A percentile compares a stretch with the other conserved stretches of the same genome.
Conservation (phyloP, 2,113 vertebrate genomes). For the Octodon degus region DNA sequence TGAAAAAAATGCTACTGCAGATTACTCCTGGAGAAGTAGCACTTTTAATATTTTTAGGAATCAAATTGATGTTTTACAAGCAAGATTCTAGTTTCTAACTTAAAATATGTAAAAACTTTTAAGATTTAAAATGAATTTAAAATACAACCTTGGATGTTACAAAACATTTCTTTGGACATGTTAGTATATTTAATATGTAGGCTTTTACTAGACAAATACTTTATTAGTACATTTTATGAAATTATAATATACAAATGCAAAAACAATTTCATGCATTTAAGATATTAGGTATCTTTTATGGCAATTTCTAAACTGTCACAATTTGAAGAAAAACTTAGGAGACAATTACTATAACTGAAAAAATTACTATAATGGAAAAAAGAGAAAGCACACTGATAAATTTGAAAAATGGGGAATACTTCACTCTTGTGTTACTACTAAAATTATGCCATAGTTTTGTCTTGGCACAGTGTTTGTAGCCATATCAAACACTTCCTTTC, state of each 20-base stretch:
- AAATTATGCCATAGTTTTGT: background rate
- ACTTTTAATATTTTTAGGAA: background rate
- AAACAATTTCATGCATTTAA: conserved; percentile 5
- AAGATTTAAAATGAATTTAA: background rate
- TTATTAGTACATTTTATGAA: background rate
- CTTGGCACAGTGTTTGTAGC: background rate
- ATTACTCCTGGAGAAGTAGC: background rate
- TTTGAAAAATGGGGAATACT: too few species aligned
- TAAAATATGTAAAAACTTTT: background rate
- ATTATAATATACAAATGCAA: background rate
- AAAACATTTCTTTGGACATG: background rate
- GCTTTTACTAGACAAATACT: background rate
- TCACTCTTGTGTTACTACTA: background rate
- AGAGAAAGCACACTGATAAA: too few species aligned
- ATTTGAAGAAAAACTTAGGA: background rate
- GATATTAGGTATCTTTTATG: background rate
- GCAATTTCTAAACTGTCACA: background rate
- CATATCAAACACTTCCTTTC: conserved; percentile 21
- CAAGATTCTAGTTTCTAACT: background rate
- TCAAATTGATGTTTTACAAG: conserved; percentile 12
- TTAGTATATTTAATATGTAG: background rate
- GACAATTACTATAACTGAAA: too few species aligned
- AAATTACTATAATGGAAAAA: too few species aligned
- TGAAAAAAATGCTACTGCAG: conserved; percentile 2
- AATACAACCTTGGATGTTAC: background rate